Evolutionary conservation across 2,888 invertebrate genomes (phyloP).

Genomic region (Panopea generosa): DNA sequence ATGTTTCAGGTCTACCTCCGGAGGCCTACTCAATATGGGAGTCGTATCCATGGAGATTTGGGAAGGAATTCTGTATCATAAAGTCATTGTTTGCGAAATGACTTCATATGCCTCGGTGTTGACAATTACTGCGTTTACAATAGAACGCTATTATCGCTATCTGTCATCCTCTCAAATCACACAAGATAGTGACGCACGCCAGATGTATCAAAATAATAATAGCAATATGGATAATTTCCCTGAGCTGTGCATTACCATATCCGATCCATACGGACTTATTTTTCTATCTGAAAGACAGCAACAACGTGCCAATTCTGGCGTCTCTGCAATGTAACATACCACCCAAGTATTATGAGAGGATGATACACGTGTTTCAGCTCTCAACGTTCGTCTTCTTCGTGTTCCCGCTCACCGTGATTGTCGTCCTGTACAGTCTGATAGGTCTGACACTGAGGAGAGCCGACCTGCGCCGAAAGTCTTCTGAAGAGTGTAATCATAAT

Average conservation of each 20-base stretch:
- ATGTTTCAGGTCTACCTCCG: conserved; percentile 85
- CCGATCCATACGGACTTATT: conserved; percentile 77
- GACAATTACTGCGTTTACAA: conserved; percentile 96
- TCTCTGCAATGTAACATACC: conserved; percentile 80
- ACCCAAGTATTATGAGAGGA: conserved; percentile 63
- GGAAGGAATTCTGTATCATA: conserved; percentile 85
- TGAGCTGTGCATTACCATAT: conserved; percentile 88
- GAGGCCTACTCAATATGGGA: conserved; percentile 86
- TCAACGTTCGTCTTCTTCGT: conserved; percentile 94
- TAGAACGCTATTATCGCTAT: conserved; percentile 95
- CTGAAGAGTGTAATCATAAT: conserved; percentile 51
- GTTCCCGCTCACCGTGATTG: conserved; percentile 90
- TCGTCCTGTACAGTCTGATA: conserved; percentile 89
- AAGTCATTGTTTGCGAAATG: conserved; percentile 86
- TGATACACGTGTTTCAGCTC: conserved; percentile 89
- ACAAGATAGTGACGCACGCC: conserved; percentile 93
- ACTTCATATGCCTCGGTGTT: conserved; percentile 96
- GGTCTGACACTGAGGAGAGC: conserved; percentile 75
- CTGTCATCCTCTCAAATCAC: conserved; percentile 94
- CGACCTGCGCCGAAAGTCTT: conserved; percentile 64
- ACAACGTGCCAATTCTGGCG: conserved; percentile 70
- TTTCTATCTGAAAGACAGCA: conserved; percentile 66
- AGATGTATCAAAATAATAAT: conserved; percentile 88
- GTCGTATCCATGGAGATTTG: conserved; percentile 86
- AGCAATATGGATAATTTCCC: conserved; percentile 91